These are phyloP conservation scores for Alcedo quadribrachys DNA, from an alignment of 2,797 vertebrate genomes.

Conservation along the genomic window DNA sequence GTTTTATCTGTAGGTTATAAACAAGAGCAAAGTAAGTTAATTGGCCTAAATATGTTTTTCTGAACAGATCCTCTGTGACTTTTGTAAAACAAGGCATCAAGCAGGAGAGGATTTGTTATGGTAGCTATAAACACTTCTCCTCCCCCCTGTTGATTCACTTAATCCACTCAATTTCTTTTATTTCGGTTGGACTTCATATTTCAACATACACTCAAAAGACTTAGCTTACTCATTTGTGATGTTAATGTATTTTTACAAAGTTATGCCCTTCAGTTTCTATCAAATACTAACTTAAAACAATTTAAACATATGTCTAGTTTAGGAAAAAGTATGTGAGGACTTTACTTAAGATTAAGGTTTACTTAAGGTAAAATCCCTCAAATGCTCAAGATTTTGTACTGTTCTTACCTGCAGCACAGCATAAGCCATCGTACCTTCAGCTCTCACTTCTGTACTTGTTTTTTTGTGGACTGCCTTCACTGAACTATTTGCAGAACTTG, in stretches of 20 bases:
- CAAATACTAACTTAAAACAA: not conserved
- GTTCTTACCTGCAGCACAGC: not conserved
- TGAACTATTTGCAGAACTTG: not conserved
- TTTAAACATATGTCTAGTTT: not conserved
- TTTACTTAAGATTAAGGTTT: not conserved
- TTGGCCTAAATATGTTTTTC: not conserved
- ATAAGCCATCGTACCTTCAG: not conserved
- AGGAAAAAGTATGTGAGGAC: not conserved
- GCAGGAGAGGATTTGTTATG: not conserved
- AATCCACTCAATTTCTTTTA: not conserved
- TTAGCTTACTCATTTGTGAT: accelerated
- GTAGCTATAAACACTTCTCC: accelerated
- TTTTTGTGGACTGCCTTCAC: not conserved
- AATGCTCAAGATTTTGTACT: not conserved
- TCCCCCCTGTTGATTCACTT: accelerated
- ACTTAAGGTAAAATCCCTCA: not conserved
- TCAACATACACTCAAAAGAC: not conserved
- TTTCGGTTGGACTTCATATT: not conserved
- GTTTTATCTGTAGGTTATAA: not conserved
- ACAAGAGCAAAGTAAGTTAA: not conserved
- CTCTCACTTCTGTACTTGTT: not conserved
- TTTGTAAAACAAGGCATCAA: not conserved
- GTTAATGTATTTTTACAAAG: not conserved
- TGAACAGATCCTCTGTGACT: not conserved
- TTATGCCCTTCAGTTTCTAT: not conserved